Evolutionary conservation across 92 coral and sea anemone species (phyloP), one percentile per base, ranked within the genome.

Genomic region (Zoanthus gigantus): DNA sequence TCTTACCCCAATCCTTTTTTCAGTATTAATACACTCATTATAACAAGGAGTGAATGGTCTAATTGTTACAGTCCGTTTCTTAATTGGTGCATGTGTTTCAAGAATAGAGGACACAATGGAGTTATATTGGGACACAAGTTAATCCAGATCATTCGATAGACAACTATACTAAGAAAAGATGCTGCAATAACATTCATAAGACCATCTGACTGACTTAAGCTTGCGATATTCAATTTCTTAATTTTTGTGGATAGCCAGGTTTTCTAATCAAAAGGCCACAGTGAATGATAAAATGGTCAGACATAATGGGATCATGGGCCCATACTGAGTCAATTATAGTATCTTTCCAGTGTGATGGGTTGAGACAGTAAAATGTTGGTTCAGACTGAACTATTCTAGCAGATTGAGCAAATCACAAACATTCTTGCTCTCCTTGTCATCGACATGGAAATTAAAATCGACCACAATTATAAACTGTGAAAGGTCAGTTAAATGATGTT

Each of bases 401-500:
- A 23, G 23, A 23, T 23, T 23, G 23, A 23, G 23, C 23, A 23
- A 23, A 37, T 37, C 42, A 4, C 4, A 37, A 37, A 4, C 4
- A 4, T 4, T 37, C 42, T 37, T 37, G 42, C 42, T 37, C 4
- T 37, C 42, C 42, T 37, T 37, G 42, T 37, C 42, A 37, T 37
- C 42, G 4, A 37, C 42, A 37, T 71, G 75, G 34, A 71, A 71
- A 30, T 71, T 71, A 34, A 71, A 71, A 34, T 71, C 75, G 45
- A 12, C 75, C 7, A 34, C 75, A 34, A 71, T 69, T n/a, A 69
- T 37, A 9, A 69, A 31, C 34, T 69, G 34, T 2, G 74, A 69
- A 69, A 69, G 74, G 44, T 69, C 74, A n/a, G 68, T 61, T 61
- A 61, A 61, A 61, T 61, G 68, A n/a, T 61, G 68, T 61, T 61